These are phyloP conservation scores for Arizona elegans DNA, from an alignment of 2,113 vertebrate genomes.

Conservation along the genomic window DNA sequence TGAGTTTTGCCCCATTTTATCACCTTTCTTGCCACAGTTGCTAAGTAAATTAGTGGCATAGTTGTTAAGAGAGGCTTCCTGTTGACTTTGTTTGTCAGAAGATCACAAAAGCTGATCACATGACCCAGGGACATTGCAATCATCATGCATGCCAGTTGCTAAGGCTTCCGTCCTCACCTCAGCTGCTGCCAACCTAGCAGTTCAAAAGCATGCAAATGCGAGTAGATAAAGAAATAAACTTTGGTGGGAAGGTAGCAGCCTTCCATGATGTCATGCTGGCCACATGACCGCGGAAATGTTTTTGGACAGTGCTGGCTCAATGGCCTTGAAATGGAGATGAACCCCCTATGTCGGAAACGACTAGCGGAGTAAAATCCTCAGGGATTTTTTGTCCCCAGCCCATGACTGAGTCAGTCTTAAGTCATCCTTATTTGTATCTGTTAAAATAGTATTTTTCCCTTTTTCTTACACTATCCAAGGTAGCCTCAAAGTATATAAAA, in stretches of 20 bases:
- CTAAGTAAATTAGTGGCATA: neutral
- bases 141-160: neutral
- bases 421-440: neutral
- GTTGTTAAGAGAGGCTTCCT: neutral
- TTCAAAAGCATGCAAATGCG: neutral
- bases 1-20: neutral
- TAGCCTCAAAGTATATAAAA: neutral
- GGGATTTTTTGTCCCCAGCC: neutral
- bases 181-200: neutral
- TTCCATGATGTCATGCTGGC: neutral
- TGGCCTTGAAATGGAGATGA: neutral
- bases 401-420: neutral
- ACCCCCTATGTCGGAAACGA: neutral
- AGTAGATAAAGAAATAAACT: neutral
- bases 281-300: neutral
- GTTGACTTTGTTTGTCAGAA: neutral
- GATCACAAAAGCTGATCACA: neutral
- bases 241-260: neutral
- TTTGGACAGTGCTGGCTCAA: neutral
- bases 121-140: neutral
- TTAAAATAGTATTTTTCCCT: neutral
- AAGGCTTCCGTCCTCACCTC: neutral
- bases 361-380: neutral
- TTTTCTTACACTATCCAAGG: neutral
- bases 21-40: neutral